phyloP scores from a whole-genome alignment of 37 sponge, comb jelly and placozoan genomes.

The Halisarca cf. caerulea region DNA sequence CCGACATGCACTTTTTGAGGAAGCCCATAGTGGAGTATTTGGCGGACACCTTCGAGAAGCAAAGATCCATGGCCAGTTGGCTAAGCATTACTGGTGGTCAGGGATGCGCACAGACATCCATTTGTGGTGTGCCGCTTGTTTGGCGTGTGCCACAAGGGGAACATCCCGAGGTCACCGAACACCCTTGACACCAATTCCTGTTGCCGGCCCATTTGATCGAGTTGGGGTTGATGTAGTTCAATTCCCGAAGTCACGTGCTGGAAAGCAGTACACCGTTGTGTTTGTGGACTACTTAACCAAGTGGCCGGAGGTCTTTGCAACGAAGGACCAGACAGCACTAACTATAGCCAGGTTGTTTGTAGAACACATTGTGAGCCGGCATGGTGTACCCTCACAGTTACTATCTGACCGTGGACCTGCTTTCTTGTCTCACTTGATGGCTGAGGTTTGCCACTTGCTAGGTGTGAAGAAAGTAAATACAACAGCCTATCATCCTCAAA shows the following conservation, averaged over 20 bases:
- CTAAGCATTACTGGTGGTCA: conserved; percentile 48
- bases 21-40: conserved; percentile 38
- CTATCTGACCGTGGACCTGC: conserved; percentile 54
- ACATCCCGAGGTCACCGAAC: neutral
- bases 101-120: conserved; percentile 38
- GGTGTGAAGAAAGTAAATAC: conserved; percentile 64
- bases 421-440: conserved; percentile 40
- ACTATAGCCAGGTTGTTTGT: conserved; percentile 60
- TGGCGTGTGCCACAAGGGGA: conserved; percentile 41
- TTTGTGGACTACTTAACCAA: conserved; percentile 61
- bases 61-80: conserved; percentile 7
- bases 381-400: conserved; percentile 59
- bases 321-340: conserved; percentile 47
- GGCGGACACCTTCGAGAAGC: conserved; percentile 30
- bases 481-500: conserved; percentile 60
- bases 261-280: conserved; percentile 46
- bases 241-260: conserved; percentile 21
- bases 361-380: conserved; percentile 48
- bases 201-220: conserved; percentile 40
- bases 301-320: conserved; percentile 71
- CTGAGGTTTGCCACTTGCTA: conserved; percentile 29
- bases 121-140: neutral
- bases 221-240: conserved; percentile 43
- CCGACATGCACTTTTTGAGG: conserved; percentile 13
- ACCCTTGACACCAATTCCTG: conserved; percentile 35